Evolutionary conservation across 2,797 vertebrate species (phyloP).

Genomic region (Delichon dasypus): DNA sequence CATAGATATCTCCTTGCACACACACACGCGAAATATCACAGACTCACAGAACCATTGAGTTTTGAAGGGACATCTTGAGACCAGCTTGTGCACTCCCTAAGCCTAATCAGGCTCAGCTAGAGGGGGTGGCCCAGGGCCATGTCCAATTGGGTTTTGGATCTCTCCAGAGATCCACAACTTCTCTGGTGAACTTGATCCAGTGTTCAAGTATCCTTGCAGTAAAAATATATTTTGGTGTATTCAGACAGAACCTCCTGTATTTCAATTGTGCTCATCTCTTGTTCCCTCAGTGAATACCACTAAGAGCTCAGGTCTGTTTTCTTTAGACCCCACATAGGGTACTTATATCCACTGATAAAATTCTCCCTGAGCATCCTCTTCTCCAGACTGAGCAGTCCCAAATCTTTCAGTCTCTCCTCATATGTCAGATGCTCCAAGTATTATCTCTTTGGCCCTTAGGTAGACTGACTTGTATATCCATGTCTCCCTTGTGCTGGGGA

Average conservation of each 20-base stretch:
- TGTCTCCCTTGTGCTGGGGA: background rate
- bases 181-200: background rate
- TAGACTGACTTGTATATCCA: background rate
- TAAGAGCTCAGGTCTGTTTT: background rate
- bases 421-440: background rate
- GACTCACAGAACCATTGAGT: background rate
- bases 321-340: background rate
- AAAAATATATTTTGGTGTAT: background rate
- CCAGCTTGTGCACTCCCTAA: rapidly evolving
- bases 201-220: background rate
- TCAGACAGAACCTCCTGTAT: background rate
- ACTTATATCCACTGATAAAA: background rate
- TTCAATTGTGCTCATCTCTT: background rate
- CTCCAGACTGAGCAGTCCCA: background rate
- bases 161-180: background rate
- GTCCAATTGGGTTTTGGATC: background rate
- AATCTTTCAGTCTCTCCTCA: background rate
- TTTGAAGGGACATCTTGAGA: background rate
- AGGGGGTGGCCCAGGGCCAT: background rate
- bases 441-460: background rate
- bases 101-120: background rate
- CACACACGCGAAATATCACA: background rate
- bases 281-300: background rate
- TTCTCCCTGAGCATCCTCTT: background rate
- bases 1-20: background rate